phyloP scores from a whole-genome alignment of 2,888 invertebrate genomes.

The Xanthorhoe spadicearia region DNA sequence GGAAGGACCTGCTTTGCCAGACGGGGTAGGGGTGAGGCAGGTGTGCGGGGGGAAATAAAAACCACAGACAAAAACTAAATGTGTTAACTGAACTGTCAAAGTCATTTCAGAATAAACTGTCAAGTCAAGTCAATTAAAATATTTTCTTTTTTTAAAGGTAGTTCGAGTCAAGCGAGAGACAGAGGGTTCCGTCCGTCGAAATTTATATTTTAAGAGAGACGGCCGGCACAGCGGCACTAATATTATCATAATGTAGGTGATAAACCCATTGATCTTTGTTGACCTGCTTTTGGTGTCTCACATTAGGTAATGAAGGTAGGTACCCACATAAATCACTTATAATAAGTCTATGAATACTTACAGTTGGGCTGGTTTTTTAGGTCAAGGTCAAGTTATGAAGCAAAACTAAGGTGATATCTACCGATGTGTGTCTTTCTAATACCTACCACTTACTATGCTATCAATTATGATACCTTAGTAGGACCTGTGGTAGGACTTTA shows the following conservation, averaged over 20 bases:
- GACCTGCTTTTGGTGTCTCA: background rate
- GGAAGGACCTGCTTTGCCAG: background rate
- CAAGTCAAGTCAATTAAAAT: too few relatives aligned
- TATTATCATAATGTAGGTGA: too few relatives aligned
- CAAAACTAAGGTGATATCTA: conserved; percentile 18
- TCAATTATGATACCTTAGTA: too few relatives aligned
- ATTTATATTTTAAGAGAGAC: background rate
- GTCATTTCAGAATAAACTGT: background rate
- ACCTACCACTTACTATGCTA: too few relatives aligned
- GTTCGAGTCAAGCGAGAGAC: too few relatives aligned
- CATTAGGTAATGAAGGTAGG: background rate
- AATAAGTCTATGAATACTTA: too few relatives aligned
- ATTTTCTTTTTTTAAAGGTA: too few relatives aligned
- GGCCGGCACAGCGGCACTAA: too few relatives aligned
- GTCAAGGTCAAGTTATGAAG: conserved; percentile 57
- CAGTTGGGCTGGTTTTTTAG: too few relatives aligned
- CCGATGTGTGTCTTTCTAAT: too few relatives aligned
- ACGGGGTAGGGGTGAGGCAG: background rate
- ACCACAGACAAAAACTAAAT: background rate
- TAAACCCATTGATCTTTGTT: background rate
- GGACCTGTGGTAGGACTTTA: too few relatives aligned
- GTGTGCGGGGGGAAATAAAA: background rate
- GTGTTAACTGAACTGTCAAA: background rate
- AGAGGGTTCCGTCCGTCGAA: background rate
- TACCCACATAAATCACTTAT: too few relatives aligned